A percentile compares a stretch with the other conserved stretches of the same genome.
These are phyloP conservation scores for Leptobrachium ailaonicum DNA, from an alignment of 2,113 vertebrate genomes.

Conservation along the genomic window DNA sequence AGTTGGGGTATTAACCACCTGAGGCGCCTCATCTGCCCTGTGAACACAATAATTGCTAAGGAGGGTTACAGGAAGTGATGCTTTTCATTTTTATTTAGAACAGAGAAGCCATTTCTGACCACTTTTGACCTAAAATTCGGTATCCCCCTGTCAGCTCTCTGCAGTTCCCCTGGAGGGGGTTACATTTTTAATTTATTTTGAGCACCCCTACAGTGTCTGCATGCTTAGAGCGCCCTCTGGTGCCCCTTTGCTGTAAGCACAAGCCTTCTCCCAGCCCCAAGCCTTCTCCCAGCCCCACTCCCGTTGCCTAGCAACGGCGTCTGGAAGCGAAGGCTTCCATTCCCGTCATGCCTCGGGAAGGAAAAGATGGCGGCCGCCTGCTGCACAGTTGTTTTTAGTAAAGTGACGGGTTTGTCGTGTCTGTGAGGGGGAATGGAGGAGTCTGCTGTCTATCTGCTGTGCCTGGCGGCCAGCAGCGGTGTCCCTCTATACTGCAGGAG, in stretches of 20 bases:
- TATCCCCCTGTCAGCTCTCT: no score
- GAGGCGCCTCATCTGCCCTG: no score
- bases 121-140: no score
- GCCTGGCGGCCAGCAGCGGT: constrained; percentile 82
- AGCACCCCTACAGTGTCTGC: no score
- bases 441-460: constrained; percentile 74
- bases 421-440: constrained; percentile 53
- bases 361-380: constrained; percentile 27
- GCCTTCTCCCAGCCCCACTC: background rate
- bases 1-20: no score
- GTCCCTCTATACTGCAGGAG: constrained; percentile 82
- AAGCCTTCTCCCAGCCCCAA: background rate
- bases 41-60: no score
- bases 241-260: background rate
- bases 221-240: constrained; percentile 5
- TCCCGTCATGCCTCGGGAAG: constrained; percentile 14
- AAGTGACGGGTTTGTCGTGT: background rate
- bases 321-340: background rate
- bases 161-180: background rate
- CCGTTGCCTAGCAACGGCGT: constrained; percentile 37
- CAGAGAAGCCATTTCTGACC: no score
- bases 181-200: background rate
- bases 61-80: no score
- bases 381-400: background rate
- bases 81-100: no score